Evolutionary conservation across 2,888 invertebrate genomes (phyloP).

Genomic region (Podotricha telesiphe): DNA sequence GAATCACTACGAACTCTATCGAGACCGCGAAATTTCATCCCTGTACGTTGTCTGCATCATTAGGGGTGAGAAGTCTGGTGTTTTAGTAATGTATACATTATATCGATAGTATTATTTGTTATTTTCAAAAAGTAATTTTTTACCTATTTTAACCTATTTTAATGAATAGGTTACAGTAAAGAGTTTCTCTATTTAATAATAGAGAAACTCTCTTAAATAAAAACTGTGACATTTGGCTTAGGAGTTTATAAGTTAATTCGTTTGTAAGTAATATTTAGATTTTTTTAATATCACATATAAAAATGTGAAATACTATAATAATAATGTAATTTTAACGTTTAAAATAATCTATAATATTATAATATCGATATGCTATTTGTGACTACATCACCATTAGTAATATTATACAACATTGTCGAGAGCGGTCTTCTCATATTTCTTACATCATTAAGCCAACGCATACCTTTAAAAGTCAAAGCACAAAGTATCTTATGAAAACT

Average conservation of each 20-base stretch:
- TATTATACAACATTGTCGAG: constrained; percentile 58
- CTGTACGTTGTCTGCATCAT: constrained; percentile 48
- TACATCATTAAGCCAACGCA: constrained; percentile 69
- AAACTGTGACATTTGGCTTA: too few species aligned
- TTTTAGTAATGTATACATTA: constrained; percentile 20
- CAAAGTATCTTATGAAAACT: constrained; percentile 41
- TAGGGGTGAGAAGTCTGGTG: constrained; percentile 36
- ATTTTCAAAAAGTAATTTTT: too few species aligned
- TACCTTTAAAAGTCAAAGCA: constrained; percentile 47
- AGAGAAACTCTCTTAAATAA: too few species aligned
- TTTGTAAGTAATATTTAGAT: background rate
- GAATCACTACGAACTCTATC: constrained; percentile 42
- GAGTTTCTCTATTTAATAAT: too few species aligned
- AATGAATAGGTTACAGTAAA: too few species aligned
- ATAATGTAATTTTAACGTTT: too few species aligned
- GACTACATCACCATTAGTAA: constrained; percentile 45
- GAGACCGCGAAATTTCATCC: constrained; percentile 51
- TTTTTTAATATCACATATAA: background rate
- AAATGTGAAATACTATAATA: too few species aligned
- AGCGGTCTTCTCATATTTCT: constrained; percentile 66
- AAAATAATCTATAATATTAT: constrained; percentile 14
- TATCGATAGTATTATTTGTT: constrained; percentile 6
- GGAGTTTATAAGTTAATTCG: background rate
- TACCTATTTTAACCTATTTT: too few species aligned
- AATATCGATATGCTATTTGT: constrained; percentile 21